Evolutionary conservation across 2,797 vertebrate genomes (phyloP), one percentile per base, ranked within the genome.

Genomic region (Phataginus tricuspis): DNA sequence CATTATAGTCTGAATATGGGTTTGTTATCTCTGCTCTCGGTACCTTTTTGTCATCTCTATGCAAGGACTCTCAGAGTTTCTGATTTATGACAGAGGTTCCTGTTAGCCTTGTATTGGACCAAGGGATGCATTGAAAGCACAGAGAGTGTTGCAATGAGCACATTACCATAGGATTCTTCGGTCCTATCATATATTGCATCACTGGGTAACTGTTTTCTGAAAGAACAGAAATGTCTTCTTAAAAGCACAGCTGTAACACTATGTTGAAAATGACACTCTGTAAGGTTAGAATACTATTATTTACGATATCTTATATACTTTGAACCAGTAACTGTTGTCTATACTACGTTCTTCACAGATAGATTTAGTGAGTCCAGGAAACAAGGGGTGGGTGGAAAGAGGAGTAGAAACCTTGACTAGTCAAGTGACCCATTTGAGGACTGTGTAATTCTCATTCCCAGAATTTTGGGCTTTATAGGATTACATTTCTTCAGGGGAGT

Each of bases 351-450:
- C n/a, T 29, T 55, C 9, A 31, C 1, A 75, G 29, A 3, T 13
- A 66, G 31, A 66, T 37, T 53, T 71, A 19, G 61, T 16, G 11
- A 27, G 2, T 74, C 13, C 3, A 55, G 18, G 12, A 84, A 90
- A 57, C 12, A 53, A 64, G 29, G n/a, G 5, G 0, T 57, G n/a
- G 4, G 0, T 57, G 39, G 31, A 42, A 72, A 2, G 4, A 61
- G 15, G 34, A 11, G 7, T 74, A 9, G 13, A 79, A 63, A 3
- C 2, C 29, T 59, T 59, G 61, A 86, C 34, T n/a, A 94, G 13
- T 31, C 31, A 83, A 86, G 2, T 57, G 63, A 27, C 5, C 21
- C n/a, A n/a, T 7, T 69, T 86, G n/a, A 5, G 29, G 29, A 69
- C 0, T 27, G 10, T 53, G 15, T 42, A 66, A 71, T 59, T 63